A percentile compares a stretch with the other conserved stretches of the same genome.
Evolutionary conservation across 2,113 vertebrate genomes (phyloP).

Genomic region (Hipposideros armiger): DNA sequence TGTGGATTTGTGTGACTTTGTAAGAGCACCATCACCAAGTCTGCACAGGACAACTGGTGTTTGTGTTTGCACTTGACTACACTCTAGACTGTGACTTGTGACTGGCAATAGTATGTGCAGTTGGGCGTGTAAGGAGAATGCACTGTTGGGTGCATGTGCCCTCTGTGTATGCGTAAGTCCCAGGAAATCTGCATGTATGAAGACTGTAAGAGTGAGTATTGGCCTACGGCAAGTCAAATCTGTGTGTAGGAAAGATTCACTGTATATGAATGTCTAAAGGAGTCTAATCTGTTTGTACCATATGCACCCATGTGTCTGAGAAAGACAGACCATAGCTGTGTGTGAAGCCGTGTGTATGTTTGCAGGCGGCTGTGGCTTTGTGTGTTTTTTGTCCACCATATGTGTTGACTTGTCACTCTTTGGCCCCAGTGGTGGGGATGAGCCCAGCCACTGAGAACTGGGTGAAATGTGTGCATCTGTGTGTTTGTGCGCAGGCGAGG

Average conservation of each 20-base stretch:
- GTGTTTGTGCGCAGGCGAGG: constrained; percentile 7
- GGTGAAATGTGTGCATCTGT: background rate
- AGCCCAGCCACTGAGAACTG: background rate
- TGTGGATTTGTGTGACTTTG: background rate
- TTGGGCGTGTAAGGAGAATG: background rate
- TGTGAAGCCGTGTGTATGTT: constrained; percentile 20
- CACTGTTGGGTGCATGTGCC: background rate
- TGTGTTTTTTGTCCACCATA: constrained; percentile 61
- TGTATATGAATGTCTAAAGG: background rate
- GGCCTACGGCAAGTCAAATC: background rate
- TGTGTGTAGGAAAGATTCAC: background rate
- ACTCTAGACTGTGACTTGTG: background rate
- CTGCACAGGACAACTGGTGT: background rate
- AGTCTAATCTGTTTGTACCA: constrained; percentile 43
- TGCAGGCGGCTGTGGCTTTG: constrained; percentile 28
- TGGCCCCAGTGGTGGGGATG: background rate
- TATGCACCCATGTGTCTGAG: constrained; percentile 29
- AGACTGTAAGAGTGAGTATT: background rate
- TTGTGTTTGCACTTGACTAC: constrained; percentile 34
- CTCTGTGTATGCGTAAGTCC: background rate
- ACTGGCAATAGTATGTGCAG: background rate
- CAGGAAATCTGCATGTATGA: background rate
- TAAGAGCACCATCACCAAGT: background rate
- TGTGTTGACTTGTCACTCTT: constrained; percentile 50
- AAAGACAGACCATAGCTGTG: background rate